Base-by-base conservation (phyloP, 2,888 invertebrate species). In the Watsonalla binaria region DNA sequence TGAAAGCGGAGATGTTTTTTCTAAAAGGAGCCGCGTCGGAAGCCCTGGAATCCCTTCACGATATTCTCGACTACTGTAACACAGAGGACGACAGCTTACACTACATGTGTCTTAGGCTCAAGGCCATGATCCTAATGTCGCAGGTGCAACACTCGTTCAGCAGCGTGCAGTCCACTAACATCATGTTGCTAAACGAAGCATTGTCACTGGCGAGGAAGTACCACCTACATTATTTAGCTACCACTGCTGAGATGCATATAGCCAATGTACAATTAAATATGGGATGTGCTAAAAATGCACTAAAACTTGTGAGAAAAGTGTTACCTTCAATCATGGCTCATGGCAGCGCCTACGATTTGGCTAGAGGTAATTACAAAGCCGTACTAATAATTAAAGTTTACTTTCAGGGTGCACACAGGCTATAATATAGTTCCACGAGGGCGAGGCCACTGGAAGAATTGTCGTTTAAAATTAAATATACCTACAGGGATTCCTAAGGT, bases 341-440 rank as follows among this genome's bases (percentile, higher is more conserved):
- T 73, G 97, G 97, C 0, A 95, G 95, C 13, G 91, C 93, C 24
- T 96, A 94, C 68, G 97, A 98, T 78, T 93, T 94, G 71, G 97
- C 95, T 0, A 93, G 96, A 84, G 94, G 91, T 91, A 73, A 65
- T 33, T 47, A 0, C 37, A 15, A 33, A 14, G 37, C 6, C 47
- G 24, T n/a, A n/a, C 35, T 9, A 42, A 33, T 49, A 33, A 35
- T 33, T 46, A 42, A 13, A 51, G 6, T n/a, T n/a, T n/a, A n/a
- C n/a, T n/a, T n/a, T n/a, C n/a, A n/a, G n/a, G n/a, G n/a, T n/a
- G n/a, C n/a, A n/a, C n/a, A n/a, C n/a, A n/a, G n/a, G n/a, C n/a
- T n/a, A n/a, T n/a, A n/a, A n/a, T n/a, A n/a, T n/a, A n/a, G n/a
- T n/a, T n/a, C n/a, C n/a, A n/a, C n/a, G n/a, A n/a, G n/a, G n/a